Base-by-base conservation (phyloP, 2,797 vertebrate species). In the Sebastes iracundus region DNA sequence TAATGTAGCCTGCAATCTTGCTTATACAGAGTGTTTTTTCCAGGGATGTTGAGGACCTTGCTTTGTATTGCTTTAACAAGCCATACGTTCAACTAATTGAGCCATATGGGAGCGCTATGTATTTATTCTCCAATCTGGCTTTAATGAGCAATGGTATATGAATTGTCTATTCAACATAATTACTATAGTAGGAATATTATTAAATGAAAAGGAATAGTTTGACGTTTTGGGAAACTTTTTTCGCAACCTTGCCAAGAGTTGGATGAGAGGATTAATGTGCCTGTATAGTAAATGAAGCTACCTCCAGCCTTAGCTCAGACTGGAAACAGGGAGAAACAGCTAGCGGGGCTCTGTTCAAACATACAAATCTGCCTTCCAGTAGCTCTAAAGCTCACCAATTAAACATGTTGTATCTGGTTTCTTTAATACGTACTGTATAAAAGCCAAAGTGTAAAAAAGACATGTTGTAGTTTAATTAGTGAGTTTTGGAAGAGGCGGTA, bases 1-100 rank as follows among this genome's bases (percentile, higher is more conserved):
- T 74, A 18, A 70, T 53, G 55, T 9, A 71, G 20, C 14, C 28
- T 61, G 13, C 20, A 46, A 6, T 75, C 14, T 56, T 55, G 14
- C 20, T 61, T 1, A 55, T 46, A 28, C 13, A 16, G n/a, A 62
- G 11, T n/a, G 14, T 0, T 59, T 59, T 0, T 1, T 53, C 1
- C 0, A 53, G n/a, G 52, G 20, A 53, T n/a, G 52, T n/a, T 10
- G 9, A 53, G n/a, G 52, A 5, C 52, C 20, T 52, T 52, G 49
- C 49, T 49, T 49, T 20, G 46, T 20, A 49, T 49, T 49, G 16
- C 6, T 58, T 64, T 61, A 63, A 22, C n/a, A 25, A 74, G 33
- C 14, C 53, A 28, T 73, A 11, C 6, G 3, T 61, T 71, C 2
- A 46, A 23, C 25, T 83, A 79, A 83, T 68, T 84, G 55, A 75